phyloP scores from a whole-genome alignment of 92 coral and sea anemone species.

The Desmophyllum pertusum region DNA sequence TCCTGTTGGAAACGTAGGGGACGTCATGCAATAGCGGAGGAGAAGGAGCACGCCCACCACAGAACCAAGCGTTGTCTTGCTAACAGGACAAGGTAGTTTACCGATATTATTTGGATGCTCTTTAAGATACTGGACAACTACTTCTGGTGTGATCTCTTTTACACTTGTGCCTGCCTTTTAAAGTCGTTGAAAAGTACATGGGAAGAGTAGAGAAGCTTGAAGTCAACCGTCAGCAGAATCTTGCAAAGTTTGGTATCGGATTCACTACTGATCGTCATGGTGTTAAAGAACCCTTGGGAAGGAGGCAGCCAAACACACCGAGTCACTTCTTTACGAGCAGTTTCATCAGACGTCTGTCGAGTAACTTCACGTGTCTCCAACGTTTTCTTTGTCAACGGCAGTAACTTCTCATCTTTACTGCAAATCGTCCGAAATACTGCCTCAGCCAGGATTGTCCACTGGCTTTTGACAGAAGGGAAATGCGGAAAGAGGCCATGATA shows the following conservation, averaged over 20 bases:
- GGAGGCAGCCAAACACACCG: conserved; percentile 65
- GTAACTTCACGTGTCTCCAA: not conserved
- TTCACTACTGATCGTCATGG: not conserved
- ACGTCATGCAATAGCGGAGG: conserved; percentile 60
- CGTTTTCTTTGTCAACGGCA: conserved; percentile 48
- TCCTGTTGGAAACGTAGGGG: conserved; percentile 52
- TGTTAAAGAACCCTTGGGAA: conserved; percentile 59
- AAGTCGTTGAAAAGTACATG: conserved; percentile 53
- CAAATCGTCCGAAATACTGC: conserved; percentile 58
- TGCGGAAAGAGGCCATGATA: conserved; percentile 78
- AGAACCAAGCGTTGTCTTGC: conserved; percentile 59
- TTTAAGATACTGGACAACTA: conserved; percentile 58
- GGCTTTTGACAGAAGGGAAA: conserved; percentile 25
- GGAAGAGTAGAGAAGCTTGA: conserved; percentile 72
- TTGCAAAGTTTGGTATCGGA: conserved; percentile 9
- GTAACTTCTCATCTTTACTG: conserved; percentile 17
- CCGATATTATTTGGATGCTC: conserved; percentile 33
- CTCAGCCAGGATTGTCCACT: conserved; percentile 68
- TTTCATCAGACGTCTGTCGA: not conserved
- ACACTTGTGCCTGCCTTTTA: conserved; percentile 44
- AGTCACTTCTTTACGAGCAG: not conserved
- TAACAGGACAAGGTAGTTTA: conserved; percentile 58
- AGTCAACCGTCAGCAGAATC: conserved; percentile 54
- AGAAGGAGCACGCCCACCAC: conserved; percentile 36
- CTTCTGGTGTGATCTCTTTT: conserved; percentile 45